Evolutionary conservation across 2,888 invertebrate species (phyloP), one percentile per base, ranked within the genome.

Genomic region (Nemapogon koenigi): DNA sequence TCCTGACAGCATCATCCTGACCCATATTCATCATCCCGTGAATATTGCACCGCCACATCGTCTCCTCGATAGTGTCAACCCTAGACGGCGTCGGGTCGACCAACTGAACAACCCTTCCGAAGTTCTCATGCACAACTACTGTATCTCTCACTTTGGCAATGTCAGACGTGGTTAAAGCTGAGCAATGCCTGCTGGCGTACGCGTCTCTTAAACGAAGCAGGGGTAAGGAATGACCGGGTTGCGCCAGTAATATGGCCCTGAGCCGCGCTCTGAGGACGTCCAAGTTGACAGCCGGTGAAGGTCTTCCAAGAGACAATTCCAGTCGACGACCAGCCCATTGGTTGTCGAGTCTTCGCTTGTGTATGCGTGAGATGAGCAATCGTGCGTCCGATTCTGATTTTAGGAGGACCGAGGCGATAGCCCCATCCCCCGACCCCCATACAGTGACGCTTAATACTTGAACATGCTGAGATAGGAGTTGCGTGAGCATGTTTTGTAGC

Each of bases 191-290:
- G 49, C 88, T 87, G 47, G 93, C 91, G 59, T 90, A 90, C 42
- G 92, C 82, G 57, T 94, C 91, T 35, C 93, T 83, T 46, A 95
- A 85, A 52, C 90, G 87, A 49, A 92, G 87, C 0, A 94, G 71
- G 0, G 93, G 92, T 48, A 94, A 78, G 38, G 83, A 81, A 54
- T 87, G 82, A 2, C 85, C 85, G 16, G 89, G 88, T 27, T 90
- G 90, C 55, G 92, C 91, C 57, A 87, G 70, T 13, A 94, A 76
- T 26, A 93, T 71, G 41, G 87, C 84, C 1, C 90, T 81, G 2
- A 91, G 86, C 50, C 91, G 86, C 0, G 86, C 83, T 43, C 86
- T 69, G 4, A 87, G 69, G 1, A 87, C 79, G 40, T 86, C 76
- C 57, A 72, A 83, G 2, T 84, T 85, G 49, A 87, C 85, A 0